phyloP scores from a whole-genome alignment of 2,113 vertebrate species.

The Phrynosoma platyrhinos region DNA sequence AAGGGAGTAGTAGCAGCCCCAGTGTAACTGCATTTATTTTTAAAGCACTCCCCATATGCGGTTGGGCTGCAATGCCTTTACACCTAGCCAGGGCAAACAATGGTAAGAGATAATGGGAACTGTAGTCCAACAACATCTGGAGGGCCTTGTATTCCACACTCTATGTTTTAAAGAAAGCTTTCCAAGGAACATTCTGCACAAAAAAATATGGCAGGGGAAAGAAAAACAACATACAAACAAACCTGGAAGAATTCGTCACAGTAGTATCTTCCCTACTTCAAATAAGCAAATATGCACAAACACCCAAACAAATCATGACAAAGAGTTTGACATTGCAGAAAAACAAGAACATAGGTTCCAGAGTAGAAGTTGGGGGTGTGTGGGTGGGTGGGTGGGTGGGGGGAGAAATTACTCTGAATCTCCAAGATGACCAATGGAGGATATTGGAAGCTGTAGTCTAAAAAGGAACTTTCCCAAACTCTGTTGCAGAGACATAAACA shows the following conservation, averaged over 20 bases:
- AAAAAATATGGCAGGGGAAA: background rate
- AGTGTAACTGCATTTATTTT: too few species aligned
- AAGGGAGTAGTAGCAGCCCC: background rate
- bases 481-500: background rate
- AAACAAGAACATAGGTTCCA: background rate
- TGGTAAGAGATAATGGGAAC: too few species aligned
- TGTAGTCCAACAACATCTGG: too few species aligned
- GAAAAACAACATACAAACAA: background rate
- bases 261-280: background rate
- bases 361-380: background rate
- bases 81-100: background rate
- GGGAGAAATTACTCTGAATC: too few species aligned
- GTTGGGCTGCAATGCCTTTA: background rate
- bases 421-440: too few species aligned
- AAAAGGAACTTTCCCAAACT: too few species aligned
- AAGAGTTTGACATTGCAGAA: background rate
- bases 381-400: background rate
- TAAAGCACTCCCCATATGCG: too few species aligned
- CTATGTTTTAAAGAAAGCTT: background rate
- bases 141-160: background rate
- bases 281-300: too few species aligned
- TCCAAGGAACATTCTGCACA: background rate
- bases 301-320: background rate
- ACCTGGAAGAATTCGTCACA: background rate
- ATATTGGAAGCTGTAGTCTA: background rate